phyloP scores from a whole-genome alignment of 2,113 vertebrate genomes.

The Takifugu bimaculatus region DNA sequence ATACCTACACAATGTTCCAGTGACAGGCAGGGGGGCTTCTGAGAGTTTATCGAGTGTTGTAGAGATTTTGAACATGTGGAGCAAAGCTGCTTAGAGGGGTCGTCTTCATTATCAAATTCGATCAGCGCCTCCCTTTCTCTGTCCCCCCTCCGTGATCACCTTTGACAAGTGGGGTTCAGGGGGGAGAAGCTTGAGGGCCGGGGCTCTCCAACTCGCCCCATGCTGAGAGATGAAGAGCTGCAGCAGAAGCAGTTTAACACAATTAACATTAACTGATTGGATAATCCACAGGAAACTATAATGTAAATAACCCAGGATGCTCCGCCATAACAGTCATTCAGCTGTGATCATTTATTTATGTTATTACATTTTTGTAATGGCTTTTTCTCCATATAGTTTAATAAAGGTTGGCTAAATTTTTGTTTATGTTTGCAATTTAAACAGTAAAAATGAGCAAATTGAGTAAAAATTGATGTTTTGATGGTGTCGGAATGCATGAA shows the following conservation, averaged over 20 bases:
- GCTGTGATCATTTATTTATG: too few species aligned
- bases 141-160: conserved; percentile 61
- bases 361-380: too few species aligned
- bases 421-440: background rate
- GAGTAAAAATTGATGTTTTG: too few species aligned
- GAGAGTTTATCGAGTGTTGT: conserved; percentile 64
- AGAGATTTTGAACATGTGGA: conserved; percentile 74
- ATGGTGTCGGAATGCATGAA: too few species aligned
- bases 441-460: background rate
- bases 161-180: conserved; percentile 64
- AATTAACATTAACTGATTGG: conserved; percentile 1
- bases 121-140: conserved; percentile 66
- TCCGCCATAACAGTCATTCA: too few species aligned
- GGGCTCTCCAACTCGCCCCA: conserved; percentile 44
- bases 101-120: conserved; percentile 80
- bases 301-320: background rate
- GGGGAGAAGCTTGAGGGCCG: conserved; percentile 17
- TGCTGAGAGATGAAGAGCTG: conserved; percentile 54
- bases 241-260: conserved; percentile 21
- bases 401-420: background rate
- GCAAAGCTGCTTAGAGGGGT: conserved; percentile 73
- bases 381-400: too few species aligned
- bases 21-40: conserved; percentile 66
- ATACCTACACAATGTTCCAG: conserved; percentile 77
- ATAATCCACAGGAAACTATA: background rate